Conservation (phyloP, 2,888 invertebrate species). For the Lasiommata megera region DNA sequence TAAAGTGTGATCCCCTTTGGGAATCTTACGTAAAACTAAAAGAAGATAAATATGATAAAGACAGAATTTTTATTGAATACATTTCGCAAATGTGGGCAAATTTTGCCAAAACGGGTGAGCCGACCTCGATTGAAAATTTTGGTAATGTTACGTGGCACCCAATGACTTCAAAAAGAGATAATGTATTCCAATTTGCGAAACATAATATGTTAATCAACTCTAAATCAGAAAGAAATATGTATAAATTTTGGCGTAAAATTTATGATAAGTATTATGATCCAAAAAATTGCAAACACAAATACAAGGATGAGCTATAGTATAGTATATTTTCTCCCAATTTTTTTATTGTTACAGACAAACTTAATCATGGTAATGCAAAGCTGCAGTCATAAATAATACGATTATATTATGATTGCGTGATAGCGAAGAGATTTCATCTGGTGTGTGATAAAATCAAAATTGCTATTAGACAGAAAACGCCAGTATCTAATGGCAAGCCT, state of each 20-base stretch:
- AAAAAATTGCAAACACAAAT: conserved; percentile 41
- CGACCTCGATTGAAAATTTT: conserved; percentile 45
- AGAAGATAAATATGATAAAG: conserved; percentile 44
- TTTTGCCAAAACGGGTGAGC: conserved; percentile 70
- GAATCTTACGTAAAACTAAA: conserved; percentile 54
- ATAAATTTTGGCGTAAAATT: conserved; percentile 59
- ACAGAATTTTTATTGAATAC: conserved; percentile 58
- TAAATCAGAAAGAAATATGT: conserved; percentile 51
- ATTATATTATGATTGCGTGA: too few relatives aligned
- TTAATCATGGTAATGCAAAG: too few relatives aligned
- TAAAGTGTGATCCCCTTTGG: conserved; percentile 68
- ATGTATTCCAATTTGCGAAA: conserved; percentile 51
- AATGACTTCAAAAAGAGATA: conserved; percentile 46
- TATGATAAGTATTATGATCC: conserved; percentile 53
- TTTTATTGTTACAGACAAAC: too few relatives aligned
- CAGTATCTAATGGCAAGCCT: too few relatives aligned
- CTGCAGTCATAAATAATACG: too few relatives aligned
- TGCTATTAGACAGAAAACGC: too few relatives aligned
- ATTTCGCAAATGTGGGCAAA: conserved; percentile 72
- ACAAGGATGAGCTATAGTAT: conserved; percentile 60
- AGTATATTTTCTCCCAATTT: not conserved
- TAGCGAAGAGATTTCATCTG: too few relatives aligned
- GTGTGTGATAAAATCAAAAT: too few relatives aligned
- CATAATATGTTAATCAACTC: conserved; percentile 43
- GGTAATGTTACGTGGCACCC: conserved; percentile 54